Evolutionary conservation across 2,888 invertebrate species (phyloP).

Genomic region (Torymus auratus): DNA sequence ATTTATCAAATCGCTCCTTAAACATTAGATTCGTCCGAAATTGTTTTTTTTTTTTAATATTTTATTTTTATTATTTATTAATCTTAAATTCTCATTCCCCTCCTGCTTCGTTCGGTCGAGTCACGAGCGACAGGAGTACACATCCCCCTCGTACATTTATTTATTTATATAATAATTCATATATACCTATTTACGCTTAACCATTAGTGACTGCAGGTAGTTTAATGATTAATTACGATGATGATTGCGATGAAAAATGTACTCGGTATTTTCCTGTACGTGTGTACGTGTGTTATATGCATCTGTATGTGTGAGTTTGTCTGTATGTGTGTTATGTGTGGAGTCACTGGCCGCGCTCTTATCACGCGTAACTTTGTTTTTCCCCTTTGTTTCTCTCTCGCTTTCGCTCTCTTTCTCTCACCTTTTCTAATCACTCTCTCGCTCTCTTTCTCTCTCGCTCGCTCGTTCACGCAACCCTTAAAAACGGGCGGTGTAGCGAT

Average conservation of each 20-base stretch:
- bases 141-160: slow-evolving; percentile 42
- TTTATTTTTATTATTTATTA: background rate
- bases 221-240: slow-evolving; percentile 54
- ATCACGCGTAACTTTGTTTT: slow-evolving; percentile 21
- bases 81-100: background rate
- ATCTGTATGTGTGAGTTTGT: background rate
- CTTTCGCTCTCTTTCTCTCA: background rate
- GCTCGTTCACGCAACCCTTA: slow-evolving; percentile 21
- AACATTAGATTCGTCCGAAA: slow-evolving; percentile 48
- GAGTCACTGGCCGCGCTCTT: slow-evolving; percentile 39
- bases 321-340: slow-evolving; percentile 20
- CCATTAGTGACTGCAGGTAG: slow-evolving; percentile 56
- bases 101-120: slow-evolving; percentile 29
- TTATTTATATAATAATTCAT: slow-evolving; percentile 56
- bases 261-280: background rate
- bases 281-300: slow-evolving; percentile 8
- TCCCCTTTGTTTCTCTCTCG: slow-evolving; percentile 5
- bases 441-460: slow-evolving; percentile 23
- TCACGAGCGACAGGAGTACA: slow-evolving; percentile 32
- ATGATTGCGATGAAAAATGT: slow-evolving; percentile 55
- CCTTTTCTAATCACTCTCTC: slow-evolving; percentile 17
- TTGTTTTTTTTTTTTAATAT: slow-evolving; percentile 35
- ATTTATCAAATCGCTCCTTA: slow-evolving; percentile 55
- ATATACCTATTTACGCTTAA: slow-evolving; percentile 55
- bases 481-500: slow-evolving; percentile 23